Base-by-base conservation (phyloP, 2,797 vertebrate genomes). In the Orientallactaga sibirica region DNA sequence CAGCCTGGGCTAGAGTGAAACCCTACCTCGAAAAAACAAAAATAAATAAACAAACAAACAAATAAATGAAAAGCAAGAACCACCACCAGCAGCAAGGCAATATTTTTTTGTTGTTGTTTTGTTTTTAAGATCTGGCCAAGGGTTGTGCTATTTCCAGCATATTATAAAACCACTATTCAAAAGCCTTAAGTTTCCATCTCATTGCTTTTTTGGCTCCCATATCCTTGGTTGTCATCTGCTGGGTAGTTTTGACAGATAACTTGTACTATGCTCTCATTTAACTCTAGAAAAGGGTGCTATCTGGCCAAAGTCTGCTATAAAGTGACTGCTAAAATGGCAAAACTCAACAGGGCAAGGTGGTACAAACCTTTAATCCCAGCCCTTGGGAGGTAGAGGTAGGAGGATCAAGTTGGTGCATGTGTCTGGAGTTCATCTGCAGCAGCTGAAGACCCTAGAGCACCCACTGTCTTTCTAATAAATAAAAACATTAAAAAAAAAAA, bases 151-250 rank as follows among this genome's bases (percentile, higher is more conserved):
- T 66, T 84, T 70, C 43, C 78, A 90, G 64, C 67, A 88, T 58
- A 70, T 19, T 78, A 64, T 92, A 94, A 96, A 90, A 48, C 76
- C 94, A 86, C 70, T 24, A 64, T 7, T 43, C 76, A 64, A 85
- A 94, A 76, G 75, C 91, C 61, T 70, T 29, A 71, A 25, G 77
- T 77, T 22, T 58, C 77, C 71, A 29, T 81, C 88, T 88, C 71
- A 68, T 79, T 62, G 15, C 20, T 62, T 71, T 66, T 73, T 81
- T 86, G 93, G 86, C 78, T 84, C 55, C 58, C 41, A 37, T 20
- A 41, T 78, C 71, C 86, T 43, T 15, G 70, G 70, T 71, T 92
- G 84, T 92, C 89, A 67, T 79, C 87, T 52, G 71, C n/a, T 77
- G 82, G 78, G 41, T 1, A 62, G 77, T 78, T 64, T 55, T 80